These are phyloP conservation scores for Scaptomyza parva DNA, from an alignment of 2,888 invertebrate species.

Conservation along the genomic window DNA sequence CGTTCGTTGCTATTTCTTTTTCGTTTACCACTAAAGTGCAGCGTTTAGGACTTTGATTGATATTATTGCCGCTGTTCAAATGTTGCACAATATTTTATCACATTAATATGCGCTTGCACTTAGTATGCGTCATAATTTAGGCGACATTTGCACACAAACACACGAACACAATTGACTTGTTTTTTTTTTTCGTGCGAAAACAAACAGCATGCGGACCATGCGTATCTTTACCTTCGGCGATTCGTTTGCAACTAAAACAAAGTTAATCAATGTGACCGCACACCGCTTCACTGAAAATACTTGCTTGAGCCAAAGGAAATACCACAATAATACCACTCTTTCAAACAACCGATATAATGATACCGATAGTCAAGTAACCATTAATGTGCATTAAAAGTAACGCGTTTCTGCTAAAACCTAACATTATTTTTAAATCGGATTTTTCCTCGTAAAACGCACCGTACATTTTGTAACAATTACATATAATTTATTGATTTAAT, in stretches of 20 bases:
- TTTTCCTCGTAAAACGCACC: background rate
- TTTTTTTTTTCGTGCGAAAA: conserved; percentile 43
- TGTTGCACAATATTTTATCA: conserved; percentile 57
- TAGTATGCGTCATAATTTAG: conserved; percentile 69
- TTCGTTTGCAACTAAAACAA: conserved; percentile 56
- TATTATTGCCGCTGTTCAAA: conserved; percentile 35
- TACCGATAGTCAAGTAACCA: conserved; percentile 5
- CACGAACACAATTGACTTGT: conserved; percentile 37
- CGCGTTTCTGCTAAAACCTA: background rate
- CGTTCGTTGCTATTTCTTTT: conserved; percentile 31
- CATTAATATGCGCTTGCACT: conserved; percentile 57
- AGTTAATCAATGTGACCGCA: conserved; percentile 32
- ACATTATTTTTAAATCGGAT: conserved; percentile 16
- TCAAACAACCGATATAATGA: background rate
- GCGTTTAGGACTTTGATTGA: conserved; percentile 25
- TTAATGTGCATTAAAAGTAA: background rate
- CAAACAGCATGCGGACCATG: conserved; percentile 10
- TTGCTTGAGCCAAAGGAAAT: background rate
- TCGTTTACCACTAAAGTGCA: conserved; percentile 32
- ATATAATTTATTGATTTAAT: conserved; percentile 68
- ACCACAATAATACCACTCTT: conserved; percentile 20
- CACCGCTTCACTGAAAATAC: background rate
- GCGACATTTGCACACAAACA: conserved; percentile 56
- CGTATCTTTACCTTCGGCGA: conserved; percentile 53
- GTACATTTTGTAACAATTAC: conserved; percentile 64